Evolutionary conservation across 2,113 vertebrate genomes (phyloP).

Genomic region (Eira barbara): DNA sequence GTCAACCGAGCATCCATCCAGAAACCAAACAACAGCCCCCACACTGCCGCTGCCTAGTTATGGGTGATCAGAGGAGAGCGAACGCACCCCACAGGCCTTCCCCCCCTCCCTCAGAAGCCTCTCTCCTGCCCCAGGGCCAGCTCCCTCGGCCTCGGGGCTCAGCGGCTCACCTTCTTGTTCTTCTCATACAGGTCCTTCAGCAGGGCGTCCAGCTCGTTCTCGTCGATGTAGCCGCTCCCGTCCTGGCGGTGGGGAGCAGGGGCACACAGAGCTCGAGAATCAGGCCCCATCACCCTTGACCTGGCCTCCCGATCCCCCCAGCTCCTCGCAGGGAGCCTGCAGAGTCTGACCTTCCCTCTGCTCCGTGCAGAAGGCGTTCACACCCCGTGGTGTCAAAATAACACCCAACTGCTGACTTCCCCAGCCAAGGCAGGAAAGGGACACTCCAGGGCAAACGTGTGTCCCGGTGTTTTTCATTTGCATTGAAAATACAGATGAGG

Average conservation of each 20-base stretch:
- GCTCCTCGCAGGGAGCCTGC: neutral
- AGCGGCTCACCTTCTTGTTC: conserved; percentile 91
- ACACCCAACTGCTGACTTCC: neutral
- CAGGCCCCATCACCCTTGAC: neutral
- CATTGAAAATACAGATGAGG: neutral
- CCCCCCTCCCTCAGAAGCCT: neutral
- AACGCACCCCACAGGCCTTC: accelerated
- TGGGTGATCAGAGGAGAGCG: neutral
- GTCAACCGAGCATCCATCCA: neutral
- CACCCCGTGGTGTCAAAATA: accelerated
- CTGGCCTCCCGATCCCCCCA: accelerated
- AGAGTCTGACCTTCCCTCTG: neutral
- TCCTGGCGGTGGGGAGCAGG: conserved; percentile 82
- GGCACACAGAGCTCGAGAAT: neutral
- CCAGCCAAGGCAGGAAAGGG: neutral
- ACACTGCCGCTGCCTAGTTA: neutral
- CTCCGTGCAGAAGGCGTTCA: neutral
- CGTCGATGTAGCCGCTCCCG: conserved; percentile 96
- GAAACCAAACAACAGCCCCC: neutral
- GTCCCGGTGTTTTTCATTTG: neutral
- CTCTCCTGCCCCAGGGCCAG: accelerated
- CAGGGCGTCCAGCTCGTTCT: conserved; percentile 95
- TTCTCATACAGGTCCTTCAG: conserved; percentile 96
- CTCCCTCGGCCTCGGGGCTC: neutral
- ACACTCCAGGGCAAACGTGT: neutral